phyloP scores from a whole-genome alignment of 2,888 invertebrate species.

The Quadriops clusia region DNA sequence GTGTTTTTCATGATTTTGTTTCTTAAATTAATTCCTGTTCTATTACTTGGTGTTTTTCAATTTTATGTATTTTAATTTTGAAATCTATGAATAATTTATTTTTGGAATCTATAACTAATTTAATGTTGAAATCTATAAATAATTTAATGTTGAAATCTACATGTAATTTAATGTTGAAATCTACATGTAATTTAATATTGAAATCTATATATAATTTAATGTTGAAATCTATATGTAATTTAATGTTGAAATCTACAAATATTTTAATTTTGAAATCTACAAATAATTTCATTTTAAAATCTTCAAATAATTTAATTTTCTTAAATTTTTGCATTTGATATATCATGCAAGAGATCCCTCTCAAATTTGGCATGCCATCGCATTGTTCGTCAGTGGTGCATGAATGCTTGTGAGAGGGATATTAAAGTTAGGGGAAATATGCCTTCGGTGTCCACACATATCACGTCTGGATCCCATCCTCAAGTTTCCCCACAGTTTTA shows the following conservation, averaged over 20 bases:
- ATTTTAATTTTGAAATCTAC: no score
- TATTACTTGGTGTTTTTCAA: slow-evolving; percentile 4
- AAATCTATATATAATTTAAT: no score
- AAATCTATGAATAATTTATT: no score
- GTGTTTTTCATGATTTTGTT: slow-evolving; percentile 2
- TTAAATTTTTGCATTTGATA: slow-evolving; percentile 3
- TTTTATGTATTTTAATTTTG: neutral
- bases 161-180: no score
- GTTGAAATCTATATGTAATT: no score
- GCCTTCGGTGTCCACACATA: slow-evolving; percentile 70
- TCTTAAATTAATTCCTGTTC: neutral
- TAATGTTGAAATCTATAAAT: no score
- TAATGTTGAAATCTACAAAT: no score
- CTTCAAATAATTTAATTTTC: slow-evolving; percentile 3
- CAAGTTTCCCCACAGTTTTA: slow-evolving; percentile 32
- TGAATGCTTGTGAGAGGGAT: slow-evolving; percentile 67
- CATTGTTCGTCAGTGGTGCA: slow-evolving; percentile 49
- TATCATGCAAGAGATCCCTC: slow-evolving; percentile 35
- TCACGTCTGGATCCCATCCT: slow-evolving; percentile 66
- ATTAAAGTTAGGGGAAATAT: slow-evolving; percentile 51
- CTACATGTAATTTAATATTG: no score
- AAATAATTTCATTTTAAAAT: slow-evolving; percentile 4
- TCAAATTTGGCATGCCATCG: slow-evolving; percentile 66
- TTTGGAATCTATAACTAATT: no score
- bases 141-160: no score